Conservation (phyloP, 2,113 vertebrate genomes). For the Strigops habroptila region DNA sequence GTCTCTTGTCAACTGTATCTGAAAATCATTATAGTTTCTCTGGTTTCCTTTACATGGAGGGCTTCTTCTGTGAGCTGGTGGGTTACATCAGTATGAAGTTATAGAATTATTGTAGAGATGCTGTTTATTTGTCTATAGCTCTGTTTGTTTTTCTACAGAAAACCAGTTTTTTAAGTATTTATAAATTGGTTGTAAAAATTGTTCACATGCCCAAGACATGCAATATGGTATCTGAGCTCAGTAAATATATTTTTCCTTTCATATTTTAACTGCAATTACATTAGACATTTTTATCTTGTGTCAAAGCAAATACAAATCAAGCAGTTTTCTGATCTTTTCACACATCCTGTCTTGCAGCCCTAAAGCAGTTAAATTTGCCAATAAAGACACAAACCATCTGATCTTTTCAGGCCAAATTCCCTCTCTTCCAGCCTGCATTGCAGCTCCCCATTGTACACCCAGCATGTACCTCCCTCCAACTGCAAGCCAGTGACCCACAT, state of each 20-base stretch:
- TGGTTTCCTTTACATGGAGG: conserved; percentile 69
- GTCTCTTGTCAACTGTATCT: conserved; percentile 88
- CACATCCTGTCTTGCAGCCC: not conserved
- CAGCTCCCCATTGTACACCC: not conserved
- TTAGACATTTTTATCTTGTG: conserved; percentile 13
- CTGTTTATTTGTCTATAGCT: conserved; percentile 44
- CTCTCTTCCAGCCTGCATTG: not conserved
- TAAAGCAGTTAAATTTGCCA: conserved; percentile 9
- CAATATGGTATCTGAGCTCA: conserved; percentile 9
- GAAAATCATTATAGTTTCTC: conserved; percentile 82
- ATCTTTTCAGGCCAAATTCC: conserved; percentile 32
- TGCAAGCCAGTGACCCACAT: not conserved
- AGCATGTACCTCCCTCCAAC: fast-evolving
- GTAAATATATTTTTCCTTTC: conserved; percentile 15
- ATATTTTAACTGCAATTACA: conserved; percentile 5
- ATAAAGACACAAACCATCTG: conserved; percentile 37
- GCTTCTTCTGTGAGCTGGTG: conserved; percentile 69
- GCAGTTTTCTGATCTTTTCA: conserved; percentile 8
- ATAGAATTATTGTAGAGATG: conserved; percentile 59
- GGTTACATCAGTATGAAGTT: conserved; percentile 70
- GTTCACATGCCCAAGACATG: not conserved
- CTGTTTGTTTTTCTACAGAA: conserved; percentile 31
- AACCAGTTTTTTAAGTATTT: conserved; percentile 41
- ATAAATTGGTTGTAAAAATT: conserved; percentile 48
- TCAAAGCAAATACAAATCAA: conserved; percentile 24